Conservation (phyloP, 2,113 vertebrate species). For the Nibea coibor region DNA sequence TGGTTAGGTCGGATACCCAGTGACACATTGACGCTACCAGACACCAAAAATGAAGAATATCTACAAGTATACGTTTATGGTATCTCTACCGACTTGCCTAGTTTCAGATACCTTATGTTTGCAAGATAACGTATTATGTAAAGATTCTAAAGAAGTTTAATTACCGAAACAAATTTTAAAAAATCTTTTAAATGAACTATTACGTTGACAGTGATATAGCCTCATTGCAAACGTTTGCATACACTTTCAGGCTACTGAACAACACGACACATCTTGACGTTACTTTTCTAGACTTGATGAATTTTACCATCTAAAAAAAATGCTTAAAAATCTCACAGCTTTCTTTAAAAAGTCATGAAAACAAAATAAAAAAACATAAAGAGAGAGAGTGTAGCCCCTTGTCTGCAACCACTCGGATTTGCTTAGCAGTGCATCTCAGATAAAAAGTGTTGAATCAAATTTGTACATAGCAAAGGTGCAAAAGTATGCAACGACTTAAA, state of each 20-base stretch:
- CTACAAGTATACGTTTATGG: slow-evolving; percentile 44
- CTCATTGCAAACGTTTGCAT: slow-evolving; percentile 43
- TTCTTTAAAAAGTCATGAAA: slow-evolving; percentile 53
- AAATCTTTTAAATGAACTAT: slow-evolving; percentile 37
- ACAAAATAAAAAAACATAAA: background rate
- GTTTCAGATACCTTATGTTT: slow-evolving; percentile 38
- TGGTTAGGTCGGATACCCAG: slow-evolving; percentile 84
- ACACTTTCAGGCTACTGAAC: slow-evolving; percentile 41
- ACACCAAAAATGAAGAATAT: slow-evolving; percentile 57
- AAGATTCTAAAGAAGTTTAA: slow-evolving; percentile 38
- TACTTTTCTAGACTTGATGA: slow-evolving; percentile 37
- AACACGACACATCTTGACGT: slow-evolving; percentile 31
- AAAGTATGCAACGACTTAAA: slow-evolving; percentile 76
- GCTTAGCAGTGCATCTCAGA: slow-evolving; percentile 73
- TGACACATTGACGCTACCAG: slow-evolving; percentile 59
- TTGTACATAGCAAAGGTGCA: slow-evolving; percentile 77
- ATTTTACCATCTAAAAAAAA: slow-evolving; percentile 44
- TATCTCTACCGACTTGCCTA: slow-evolving; percentile 35
- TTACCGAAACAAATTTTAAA: slow-evolving; percentile 44
- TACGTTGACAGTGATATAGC: slow-evolving; percentile 46
- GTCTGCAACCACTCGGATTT: slow-evolving; percentile 51
- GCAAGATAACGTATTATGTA: slow-evolving; percentile 16
- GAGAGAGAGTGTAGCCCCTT: slow-evolving; percentile 44
- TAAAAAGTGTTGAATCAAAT: slow-evolving; percentile 68
- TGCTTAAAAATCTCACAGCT: slow-evolving; percentile 64